Evolutionary conservation across 2,888 invertebrate genomes (phyloP).

Genomic region (Lathronympha strigana): DNA sequence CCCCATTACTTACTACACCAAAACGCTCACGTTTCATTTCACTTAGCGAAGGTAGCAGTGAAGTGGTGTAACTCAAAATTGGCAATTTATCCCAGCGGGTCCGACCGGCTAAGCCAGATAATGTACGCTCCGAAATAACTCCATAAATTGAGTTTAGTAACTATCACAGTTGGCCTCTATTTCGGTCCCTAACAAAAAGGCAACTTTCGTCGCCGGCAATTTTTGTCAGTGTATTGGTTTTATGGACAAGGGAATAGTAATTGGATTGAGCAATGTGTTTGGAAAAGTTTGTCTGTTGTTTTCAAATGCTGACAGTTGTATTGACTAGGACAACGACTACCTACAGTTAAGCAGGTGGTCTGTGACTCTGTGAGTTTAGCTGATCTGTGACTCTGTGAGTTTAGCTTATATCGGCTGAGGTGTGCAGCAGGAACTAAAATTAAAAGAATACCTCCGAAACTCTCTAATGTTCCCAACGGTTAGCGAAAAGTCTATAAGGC

Average conservation of each 20-base stretch:
- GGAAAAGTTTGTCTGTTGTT: constrained; percentile 8
- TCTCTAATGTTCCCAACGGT: too few species aligned
- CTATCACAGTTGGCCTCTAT: constrained; percentile 53
- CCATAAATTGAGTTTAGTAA: constrained; percentile 71
- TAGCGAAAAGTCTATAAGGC: too few species aligned
- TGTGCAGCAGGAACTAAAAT: too few species aligned
- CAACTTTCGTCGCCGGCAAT: constrained; percentile 42
- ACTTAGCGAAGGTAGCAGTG: constrained; percentile 42
- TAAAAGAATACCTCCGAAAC: too few species aligned
- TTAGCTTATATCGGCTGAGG: too few species aligned
- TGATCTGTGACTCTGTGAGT: too few species aligned
- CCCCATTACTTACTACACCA: neutral
- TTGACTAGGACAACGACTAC: neutral
- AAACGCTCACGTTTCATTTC: constrained; percentile 29
- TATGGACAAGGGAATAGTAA: constrained; percentile 25
- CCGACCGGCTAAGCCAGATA: constrained; percentile 58
- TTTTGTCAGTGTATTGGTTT: constrained; percentile 29
- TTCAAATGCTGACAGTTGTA: neutral
- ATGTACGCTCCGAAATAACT: constrained; percentile 69
- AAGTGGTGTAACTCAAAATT: constrained; percentile 71
- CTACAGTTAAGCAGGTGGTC: neutral
- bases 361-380: too few species aligned
- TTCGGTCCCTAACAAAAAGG: constrained; percentile 47
- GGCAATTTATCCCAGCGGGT: constrained; percentile 68
- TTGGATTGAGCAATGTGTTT: constrained; percentile 22